Percentiles rank a stretch among this genome's conserved stretches.
phyloP scores from a whole-genome alignment of 2,113 vertebrate genomes.

The Physeter macrocephalus region DNA sequence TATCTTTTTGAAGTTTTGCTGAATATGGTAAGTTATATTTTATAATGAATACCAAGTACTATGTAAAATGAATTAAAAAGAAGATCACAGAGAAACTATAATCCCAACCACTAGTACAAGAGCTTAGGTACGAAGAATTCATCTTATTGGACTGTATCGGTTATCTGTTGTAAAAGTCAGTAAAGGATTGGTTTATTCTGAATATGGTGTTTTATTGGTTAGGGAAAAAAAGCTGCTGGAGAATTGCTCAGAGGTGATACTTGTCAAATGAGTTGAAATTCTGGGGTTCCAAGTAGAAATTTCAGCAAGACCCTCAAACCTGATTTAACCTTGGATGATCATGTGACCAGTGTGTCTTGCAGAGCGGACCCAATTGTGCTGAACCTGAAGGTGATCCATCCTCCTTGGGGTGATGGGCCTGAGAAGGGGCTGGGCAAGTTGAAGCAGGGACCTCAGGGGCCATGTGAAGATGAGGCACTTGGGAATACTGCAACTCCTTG shows the following conservation, averaged over 20 bases:
- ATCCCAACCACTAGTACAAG: not conserved
- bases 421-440: not conserved
- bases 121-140: not conserved
- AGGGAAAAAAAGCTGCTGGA: not conserved
- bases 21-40: not conserved
- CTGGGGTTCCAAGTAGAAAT: not conserved
- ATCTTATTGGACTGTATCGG: not conserved
- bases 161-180: not conserved
- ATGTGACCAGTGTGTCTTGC: no score
- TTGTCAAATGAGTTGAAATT: not conserved
- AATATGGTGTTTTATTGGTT: not conserved
- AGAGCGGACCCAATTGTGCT: not conserved
- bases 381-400: not conserved
- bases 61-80: not conserved
- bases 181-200: not conserved
- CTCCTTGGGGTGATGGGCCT: not conserved
- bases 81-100: not conserved
- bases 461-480: not conserved
- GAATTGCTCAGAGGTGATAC: not conserved
- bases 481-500: not conserved
- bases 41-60: not conserved
- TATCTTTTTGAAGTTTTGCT: not conserved
- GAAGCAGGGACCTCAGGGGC: not conserved
- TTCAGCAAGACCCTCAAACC: not conserved
- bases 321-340: not conserved